A percentile compares a stretch with the other conserved stretches of the same genome.
These are phyloP conservation scores for Hetaerina americana DNA, from an alignment of 1,140 invertebrate species.

Conservation along the genomic window DNA sequence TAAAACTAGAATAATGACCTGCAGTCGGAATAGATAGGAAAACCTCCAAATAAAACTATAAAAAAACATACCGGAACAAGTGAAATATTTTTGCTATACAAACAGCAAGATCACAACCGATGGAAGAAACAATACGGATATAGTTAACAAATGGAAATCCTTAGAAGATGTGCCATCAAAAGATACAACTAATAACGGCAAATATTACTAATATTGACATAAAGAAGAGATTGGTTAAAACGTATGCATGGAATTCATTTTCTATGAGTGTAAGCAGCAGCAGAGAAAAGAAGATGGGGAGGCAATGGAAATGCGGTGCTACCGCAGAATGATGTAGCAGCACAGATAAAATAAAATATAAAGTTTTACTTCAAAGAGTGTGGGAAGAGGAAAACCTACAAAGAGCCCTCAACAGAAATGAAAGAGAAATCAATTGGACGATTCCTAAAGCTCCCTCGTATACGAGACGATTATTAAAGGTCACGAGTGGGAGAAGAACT, in stretches of 20 bases:
- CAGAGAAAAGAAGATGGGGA: not conserved
- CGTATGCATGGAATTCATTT: not conserved
- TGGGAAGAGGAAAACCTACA: too few species aligned
- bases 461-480: too few species aligned
- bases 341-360: too few species aligned
- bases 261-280: not conserved
- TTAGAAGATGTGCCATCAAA: not conserved
- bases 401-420: too few species aligned
- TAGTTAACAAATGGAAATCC: too few species aligned
- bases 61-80: not conserved
- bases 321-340: not conserved
- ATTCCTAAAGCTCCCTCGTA: too few species aligned
- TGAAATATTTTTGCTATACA: not conserved
- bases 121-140: not conserved
- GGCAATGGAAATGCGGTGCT: not conserved
- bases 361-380: not conserved
- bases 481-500: too few species aligned
- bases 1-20: not conserved
- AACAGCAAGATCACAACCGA: not conserved
- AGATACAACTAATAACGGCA: not conserved
- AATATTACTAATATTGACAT: not conserved
- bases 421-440: too few species aligned
- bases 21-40: not conserved
- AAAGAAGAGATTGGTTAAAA: not conserved
- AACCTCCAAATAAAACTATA: not conserved